A percentile compares a stretch with the other conserved stretches of the same genome.
These are phyloP conservation scores for Leucopsar rothschildi DNA, from an alignment of 2,113 vertebrate genomes.

Conservation along the genomic window DNA sequence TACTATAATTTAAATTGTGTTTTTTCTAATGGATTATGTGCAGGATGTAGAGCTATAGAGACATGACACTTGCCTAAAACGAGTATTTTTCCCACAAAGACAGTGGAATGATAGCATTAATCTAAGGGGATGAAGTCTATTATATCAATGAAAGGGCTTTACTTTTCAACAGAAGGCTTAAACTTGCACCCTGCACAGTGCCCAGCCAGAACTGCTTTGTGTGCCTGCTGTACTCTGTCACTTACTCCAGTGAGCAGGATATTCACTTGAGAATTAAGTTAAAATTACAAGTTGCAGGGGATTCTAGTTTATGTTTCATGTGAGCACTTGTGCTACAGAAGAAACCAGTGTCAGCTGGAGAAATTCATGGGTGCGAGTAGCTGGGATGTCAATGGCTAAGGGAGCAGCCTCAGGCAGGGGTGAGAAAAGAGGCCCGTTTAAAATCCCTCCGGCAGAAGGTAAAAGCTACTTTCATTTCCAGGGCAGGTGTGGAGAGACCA, in stretches of 20 bases:
- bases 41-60: neutral
- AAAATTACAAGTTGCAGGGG: neutral
- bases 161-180: neutral
- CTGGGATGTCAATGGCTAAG: neutral
- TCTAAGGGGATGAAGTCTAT: neutral
- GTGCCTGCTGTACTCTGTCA: neutral
- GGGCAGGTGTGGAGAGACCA: neutral
- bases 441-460: fast-evolving
- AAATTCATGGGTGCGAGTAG: neutral
- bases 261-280: neutral
- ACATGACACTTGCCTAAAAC: neutral
- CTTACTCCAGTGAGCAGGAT: neutral
- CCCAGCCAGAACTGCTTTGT: neutral
- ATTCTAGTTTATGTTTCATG: neutral
- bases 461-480: neutral
- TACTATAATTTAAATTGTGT: neutral
- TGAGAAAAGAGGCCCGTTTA: neutral
- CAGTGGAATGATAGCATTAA: neutral
- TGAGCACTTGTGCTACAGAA: neutral
- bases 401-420: fast-evolving
- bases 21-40: neutral
- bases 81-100: neutral
- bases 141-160: neutral
- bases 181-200: neutral
- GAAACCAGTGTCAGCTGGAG: neutral